Evolutionary conservation across 2,888 invertebrate genomes (phyloP), one percentile per base, ranked within the genome.

Genomic region (Meloe dianella): DNA sequence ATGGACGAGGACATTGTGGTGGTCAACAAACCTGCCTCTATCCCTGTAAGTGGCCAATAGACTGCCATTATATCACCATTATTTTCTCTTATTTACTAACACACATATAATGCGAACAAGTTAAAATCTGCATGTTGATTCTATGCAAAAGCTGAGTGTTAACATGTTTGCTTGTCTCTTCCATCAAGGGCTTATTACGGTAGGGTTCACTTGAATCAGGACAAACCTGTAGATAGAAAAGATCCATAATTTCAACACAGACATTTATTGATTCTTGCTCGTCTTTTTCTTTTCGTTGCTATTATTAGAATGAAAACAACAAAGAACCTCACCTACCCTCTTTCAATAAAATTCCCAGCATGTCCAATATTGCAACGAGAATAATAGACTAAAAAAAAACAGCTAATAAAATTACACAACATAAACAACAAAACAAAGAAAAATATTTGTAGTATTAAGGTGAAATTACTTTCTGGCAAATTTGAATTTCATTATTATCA

Each of bases 21-120:
- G 87, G 95, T 98, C 87, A 96, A 98, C 92, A 98, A 98, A 91
- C 98, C 98, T 85, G 95, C 97, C 87, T 98, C 98, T 87, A 96
- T 98, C 89, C 98, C 98, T 86, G 96, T 97, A 94, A 95, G 95
- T 95, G 92, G 92, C 92, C 89, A 89, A 72, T 90, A 90, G 90
- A 91, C 91, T 86, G 90, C 91, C 91, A 91, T 90, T 75, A 64
- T 66, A 60, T 66, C 69, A 69, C 65, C 68, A 66, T 66, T 60
- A 69, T 66, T 57, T 64, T 41, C 57, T 65, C 29, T 61, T 29
- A 9, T 32, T 32, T 10, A n/a, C 4, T 4, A 38, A n/a, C 12
- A 38, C 12, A 41, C 1, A n/a, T 17, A 41, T n/a, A 17, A 41
- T n/a, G 22, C 17, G 58, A 61, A 57, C 41, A 27, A 57, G 22